Percentiles rank a stretch among this genome's conserved stretches.
Evolutionary conservation across 2,797 vertebrate genomes (phyloP).

Genomic region (Antennarius maculatus): DNA sequence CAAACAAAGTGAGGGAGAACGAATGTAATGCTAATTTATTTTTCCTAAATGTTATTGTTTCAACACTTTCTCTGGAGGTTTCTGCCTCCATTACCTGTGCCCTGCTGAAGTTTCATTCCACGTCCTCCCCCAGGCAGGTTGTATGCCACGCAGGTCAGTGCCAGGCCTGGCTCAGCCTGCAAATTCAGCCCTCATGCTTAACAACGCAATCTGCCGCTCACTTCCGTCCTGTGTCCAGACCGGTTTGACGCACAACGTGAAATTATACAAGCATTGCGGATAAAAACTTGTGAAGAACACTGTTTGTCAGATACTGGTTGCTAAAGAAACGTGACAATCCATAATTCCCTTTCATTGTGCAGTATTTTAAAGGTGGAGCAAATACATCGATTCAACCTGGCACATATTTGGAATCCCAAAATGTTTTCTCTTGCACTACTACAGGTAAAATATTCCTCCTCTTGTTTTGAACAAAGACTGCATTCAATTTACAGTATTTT

Average conservation of each 20-base stretch:
- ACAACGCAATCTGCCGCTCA: conserved; percentile 47
- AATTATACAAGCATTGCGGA: conserved; percentile 7
- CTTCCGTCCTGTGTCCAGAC: conserved; percentile 32
- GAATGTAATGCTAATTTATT: not conserved
- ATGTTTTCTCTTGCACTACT: not conserved
- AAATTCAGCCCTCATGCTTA: conserved; percentile 49
- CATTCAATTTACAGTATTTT: too few relatives aligned
- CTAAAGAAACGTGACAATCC: too few relatives aligned
- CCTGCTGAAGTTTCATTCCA: conserved; percentile 67
- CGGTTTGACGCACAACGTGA: conserved; percentile 18
- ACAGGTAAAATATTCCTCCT: not conserved
- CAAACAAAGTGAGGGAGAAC: conserved; percentile 1
- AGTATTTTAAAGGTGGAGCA: too few relatives aligned
- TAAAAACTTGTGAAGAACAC: not conserved
- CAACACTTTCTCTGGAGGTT: conserved; percentile 23
- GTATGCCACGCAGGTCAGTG: conserved; percentile 48
- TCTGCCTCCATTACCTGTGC: conserved; percentile 50
- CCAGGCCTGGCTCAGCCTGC: conserved; percentile 44
- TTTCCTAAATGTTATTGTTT: conserved; percentile 15
- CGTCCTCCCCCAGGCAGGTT: conserved; percentile 43
- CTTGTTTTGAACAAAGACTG: too few relatives aligned
- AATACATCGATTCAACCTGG: too few relatives aligned
- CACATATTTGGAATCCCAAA: too few relatives aligned
- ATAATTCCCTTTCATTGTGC: too few relatives aligned
- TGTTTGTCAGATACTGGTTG: too few relatives aligned